A percentile compares a stretch with the other conserved stretches of the same genome.
Evolutionary conservation across 2,113 vertebrate species (phyloP).

Genomic region (Bambusicola thoracicus): DNA sequence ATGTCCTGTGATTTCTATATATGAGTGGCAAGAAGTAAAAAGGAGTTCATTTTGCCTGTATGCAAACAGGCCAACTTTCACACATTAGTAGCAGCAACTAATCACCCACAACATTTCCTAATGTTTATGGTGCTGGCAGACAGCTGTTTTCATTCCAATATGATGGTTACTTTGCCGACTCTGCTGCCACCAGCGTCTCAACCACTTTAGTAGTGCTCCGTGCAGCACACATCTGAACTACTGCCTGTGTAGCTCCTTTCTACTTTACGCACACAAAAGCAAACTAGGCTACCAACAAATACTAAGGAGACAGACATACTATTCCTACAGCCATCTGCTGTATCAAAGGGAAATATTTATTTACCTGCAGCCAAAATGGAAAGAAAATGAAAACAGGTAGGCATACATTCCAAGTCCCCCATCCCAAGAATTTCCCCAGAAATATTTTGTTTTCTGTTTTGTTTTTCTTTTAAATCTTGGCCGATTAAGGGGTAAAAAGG

Average conservation of each 20-base stretch:
- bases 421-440: background rate
- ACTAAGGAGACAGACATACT: background rate
- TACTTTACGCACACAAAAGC: background rate
- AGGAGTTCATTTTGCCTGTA: conserved; percentile 42
- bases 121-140: conserved; percentile 53
- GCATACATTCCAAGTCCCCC: background rate
- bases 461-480: background rate
- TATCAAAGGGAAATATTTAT: background rate
- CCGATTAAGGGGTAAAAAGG: background rate
- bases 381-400: background rate
- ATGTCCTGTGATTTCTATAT: background rate
- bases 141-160: conserved; percentile 53
- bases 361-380: background rate
- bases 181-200: conserved; percentile 45
- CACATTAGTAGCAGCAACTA: conserved; percentile 63
- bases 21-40: conserved; percentile 28
- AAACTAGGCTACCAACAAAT: conserved; percentile 17
- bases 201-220: background rate
- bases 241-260: background rate
- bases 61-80: conserved; percentile 63
- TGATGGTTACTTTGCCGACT: conserved; percentile 31
- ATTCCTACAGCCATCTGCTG: background rate
- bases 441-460: background rate
- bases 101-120: conserved; percentile 65
- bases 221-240: background rate